phyloP scores from a whole-genome alignment of 2,888 invertebrate species.

The Ectemnius lituratus region DNA sequence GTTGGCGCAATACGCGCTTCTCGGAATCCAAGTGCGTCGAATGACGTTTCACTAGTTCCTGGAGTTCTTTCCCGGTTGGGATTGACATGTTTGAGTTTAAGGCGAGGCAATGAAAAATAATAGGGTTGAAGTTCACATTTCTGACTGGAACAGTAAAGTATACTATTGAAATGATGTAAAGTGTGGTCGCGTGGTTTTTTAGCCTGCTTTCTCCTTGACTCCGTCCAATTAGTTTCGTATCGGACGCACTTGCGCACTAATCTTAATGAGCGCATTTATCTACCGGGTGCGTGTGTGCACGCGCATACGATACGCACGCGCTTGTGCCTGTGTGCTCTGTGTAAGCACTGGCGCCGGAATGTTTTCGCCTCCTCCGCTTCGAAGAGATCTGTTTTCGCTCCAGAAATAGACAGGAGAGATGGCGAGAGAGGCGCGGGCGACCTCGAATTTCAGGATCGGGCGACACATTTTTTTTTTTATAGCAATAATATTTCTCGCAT shows the following conservation, averaged over 20 bases:
- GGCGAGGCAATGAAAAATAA: too few relatives aligned
- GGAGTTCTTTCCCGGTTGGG: conserved; percentile 22
- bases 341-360: conserved; percentile 17
- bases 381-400: conserved; percentile 30
- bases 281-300: conserved; percentile 17
- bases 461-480: conserved; percentile 13
- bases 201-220: neutral
- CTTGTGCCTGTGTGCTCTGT: conserved; percentile 22
- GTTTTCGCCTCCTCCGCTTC: conserved; percentile 7
- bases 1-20: neutral
- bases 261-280: conserved; percentile 34
- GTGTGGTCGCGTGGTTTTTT: neutral
- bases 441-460: conserved; percentile 17
- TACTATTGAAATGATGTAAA: too few relatives aligned
- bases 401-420: conserved; percentile 35
- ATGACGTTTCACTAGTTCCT: conserved; percentile 12
- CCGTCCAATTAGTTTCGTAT: conserved; percentile 6
- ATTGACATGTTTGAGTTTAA: neutral
- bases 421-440: neutral
- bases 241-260: conserved; percentile 24
- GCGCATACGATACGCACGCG: conserved; percentile 17
- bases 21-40: neutral
- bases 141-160: neutral
- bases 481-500: conserved; percentile 4
- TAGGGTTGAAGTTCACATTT: neutral